A percentile compares a stretch with the other conserved stretches of the same genome.
Evolutionary conservation across 2,888 invertebrate species (phyloP).

Genomic region (Stegana nigrithorax): DNA sequence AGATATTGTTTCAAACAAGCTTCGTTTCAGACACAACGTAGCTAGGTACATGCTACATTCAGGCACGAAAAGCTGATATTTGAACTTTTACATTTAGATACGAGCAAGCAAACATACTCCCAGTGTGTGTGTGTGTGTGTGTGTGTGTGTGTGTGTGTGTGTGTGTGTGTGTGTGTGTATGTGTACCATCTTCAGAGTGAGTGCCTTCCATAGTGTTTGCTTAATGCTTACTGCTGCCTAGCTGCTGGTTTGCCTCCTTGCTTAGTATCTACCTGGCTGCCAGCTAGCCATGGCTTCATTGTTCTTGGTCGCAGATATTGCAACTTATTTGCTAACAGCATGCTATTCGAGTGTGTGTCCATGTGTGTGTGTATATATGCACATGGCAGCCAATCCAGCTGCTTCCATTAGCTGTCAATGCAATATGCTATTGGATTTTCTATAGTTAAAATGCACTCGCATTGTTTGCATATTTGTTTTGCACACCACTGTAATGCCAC

Average conservation of each 20-base stretch:
- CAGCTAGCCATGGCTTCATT: too few relatives aligned
- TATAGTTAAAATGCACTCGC: conserved; percentile 29
- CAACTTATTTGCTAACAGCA: too few relatives aligned
- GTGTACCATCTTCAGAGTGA: not conserved
- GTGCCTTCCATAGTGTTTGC: too few relatives aligned
- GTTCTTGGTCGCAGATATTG: too few relatives aligned
- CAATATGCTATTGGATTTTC: conserved; percentile 48
- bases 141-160: not conserved
- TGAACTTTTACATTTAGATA: conserved; percentile 9
- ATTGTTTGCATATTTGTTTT: not conserved
- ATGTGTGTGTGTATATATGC: not conserved
- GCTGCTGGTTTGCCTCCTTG: too few relatives aligned
- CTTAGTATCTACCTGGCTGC: too few relatives aligned
- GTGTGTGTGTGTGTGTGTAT: not conserved
- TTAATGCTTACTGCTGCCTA: too few relatives aligned
- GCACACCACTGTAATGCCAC: too few relatives aligned
- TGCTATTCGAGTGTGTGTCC: too few relatives aligned
- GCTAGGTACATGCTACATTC: not conserved
- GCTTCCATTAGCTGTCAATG: conserved; percentile 40
- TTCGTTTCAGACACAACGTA: not conserved
- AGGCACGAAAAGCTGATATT: conserved; percentile 1
- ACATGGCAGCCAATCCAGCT: not conserved
- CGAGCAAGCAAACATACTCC: too few relatives aligned
- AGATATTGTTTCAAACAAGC: conserved; percentile 7
- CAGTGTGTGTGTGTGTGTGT: too few relatives aligned